Conservation (phyloP, 1,140 invertebrate genomes). For the Achatina immaculata region DNA sequence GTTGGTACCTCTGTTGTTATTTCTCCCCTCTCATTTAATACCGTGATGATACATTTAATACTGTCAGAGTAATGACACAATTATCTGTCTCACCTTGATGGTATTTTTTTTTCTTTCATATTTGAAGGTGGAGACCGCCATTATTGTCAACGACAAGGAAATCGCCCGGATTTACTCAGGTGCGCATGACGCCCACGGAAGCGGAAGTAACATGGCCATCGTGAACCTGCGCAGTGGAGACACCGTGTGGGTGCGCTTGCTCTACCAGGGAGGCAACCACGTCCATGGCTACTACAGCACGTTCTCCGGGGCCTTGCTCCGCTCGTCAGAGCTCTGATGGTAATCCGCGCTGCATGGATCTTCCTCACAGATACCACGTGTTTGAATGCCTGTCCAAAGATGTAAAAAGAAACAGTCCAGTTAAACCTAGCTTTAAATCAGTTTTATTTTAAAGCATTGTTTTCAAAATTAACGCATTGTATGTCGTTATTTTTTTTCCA, state of each 20-base stretch:
- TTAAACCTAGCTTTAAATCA: too few species aligned
- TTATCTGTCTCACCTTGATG: too few species aligned
- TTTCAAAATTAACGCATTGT: too few species aligned
- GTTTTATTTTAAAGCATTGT: too few species aligned
- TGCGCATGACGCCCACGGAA: slow-evolving; percentile 52
- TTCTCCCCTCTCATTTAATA: too few species aligned
- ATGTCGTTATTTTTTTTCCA: too few species aligned
- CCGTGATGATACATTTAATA: too few species aligned
- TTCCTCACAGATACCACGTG: too few species aligned
- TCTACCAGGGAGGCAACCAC: slow-evolving; percentile 48
- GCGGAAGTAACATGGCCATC: slow-evolving; percentile 48
- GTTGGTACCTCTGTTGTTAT: too few species aligned
- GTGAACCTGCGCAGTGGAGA: slow-evolving; percentile 46
- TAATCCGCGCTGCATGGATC: background rate
- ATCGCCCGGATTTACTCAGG: slow-evolving; percentile 50
- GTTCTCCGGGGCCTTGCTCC: slow-evolving; percentile 46
- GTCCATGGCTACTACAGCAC: slow-evolving; percentile 54
- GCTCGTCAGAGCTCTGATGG: slow-evolving; percentile 11
- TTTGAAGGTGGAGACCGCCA: slow-evolving; percentile 44
- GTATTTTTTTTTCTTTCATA: background rate
- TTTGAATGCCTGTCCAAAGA: too few species aligned
- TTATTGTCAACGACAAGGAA: slow-evolving; percentile 53
- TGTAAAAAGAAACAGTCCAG: too few species aligned
- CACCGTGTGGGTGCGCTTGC: slow-evolving; percentile 44
- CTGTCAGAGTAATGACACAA: too few species aligned